Conservation (phyloP, 2,797 vertebrate genomes). For the Petrocephalus sullivani region DNA sequence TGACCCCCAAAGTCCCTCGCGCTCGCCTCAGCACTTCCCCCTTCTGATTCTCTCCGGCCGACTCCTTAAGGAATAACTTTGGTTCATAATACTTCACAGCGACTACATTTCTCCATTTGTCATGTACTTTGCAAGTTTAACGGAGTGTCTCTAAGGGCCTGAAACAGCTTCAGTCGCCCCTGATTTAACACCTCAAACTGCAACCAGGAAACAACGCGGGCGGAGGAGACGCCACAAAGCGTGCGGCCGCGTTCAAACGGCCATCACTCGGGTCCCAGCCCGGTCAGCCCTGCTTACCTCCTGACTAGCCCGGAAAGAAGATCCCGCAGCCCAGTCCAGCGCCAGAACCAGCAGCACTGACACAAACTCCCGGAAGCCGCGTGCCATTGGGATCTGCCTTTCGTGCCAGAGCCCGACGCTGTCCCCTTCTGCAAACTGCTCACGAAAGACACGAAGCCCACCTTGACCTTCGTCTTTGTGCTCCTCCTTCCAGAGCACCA, state of each 20-base stretch:
- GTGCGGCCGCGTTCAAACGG: not conserved
- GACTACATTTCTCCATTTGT: not conserved
- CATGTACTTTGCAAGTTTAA: not conserved
- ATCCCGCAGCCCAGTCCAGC: conserved; percentile 2
- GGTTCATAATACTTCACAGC: not conserved
- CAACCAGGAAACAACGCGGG: not conserved
- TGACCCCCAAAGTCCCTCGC: conserved; percentile 26
- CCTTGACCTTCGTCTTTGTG: not conserved
- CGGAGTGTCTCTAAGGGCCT: not conserved
- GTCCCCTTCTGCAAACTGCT: not conserved
- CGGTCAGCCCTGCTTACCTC: conserved; percentile 29
- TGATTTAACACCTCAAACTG: not conserved
- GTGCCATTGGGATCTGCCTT: conserved; percentile 17
- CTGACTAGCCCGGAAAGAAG: conserved; percentile 24
- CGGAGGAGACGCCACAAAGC: too few species aligned
- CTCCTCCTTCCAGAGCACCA: not conserved
- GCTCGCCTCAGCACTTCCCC: not conserved
- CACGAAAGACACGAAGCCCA: not conserved
- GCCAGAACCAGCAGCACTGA: not conserved
- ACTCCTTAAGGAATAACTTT: not conserved
- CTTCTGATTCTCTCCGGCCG: not conserved
- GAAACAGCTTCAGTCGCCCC: not conserved
- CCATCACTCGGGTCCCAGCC: not conserved
- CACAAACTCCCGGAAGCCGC: not conserved
- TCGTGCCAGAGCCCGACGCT: not conserved